Base-by-base conservation (phyloP, 2,888 invertebrate species). In the Heliconius aoede region DNA sequence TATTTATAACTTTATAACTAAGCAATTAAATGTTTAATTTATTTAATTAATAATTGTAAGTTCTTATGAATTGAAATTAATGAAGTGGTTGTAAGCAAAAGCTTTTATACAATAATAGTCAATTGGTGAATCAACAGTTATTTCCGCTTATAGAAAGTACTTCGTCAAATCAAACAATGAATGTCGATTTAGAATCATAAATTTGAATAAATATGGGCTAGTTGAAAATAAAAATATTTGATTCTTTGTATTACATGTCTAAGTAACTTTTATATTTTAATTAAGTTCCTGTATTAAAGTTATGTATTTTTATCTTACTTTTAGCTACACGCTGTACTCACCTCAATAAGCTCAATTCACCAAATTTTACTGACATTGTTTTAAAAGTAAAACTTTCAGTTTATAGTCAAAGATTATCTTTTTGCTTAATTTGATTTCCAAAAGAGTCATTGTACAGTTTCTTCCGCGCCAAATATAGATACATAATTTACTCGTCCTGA, bases 91-190 rank as follows among this genome's bases (percentile, higher is more conserved):
- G 13, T 30, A 7, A 30, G 30, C 13, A 11, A 32, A 58, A 36
- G 5, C 15, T 40, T 40, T 65, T 71, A 75, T 71, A 65, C 71
- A 75, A 75, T 36, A 55, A 18, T n/a, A n/a, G n/a, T 30, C 40
- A 36, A 30, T 30, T 71, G 26, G 32, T 69, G 30, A 74, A 64
- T 72, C 28, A 60, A 77, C 73, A 75, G 74, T 73, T 73, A 75
- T 58, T 61, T 69, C 68, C 68, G 76, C 69, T 64, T 74, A 79
- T 79, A 79, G 79, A 79, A 79, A 79, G 79, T 72, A 77, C 40
- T 67, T 74, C 36, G 55, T 21, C 51, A 72, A 75, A 75, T 75
- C 71, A 71, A 75, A 69, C 32, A 71, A 62, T 21, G 51, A 46
- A 58, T 62, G 55, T n/a, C 71, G 21, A 60, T 58, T 72, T 60